Evolutionary conservation across 2,888 invertebrate species (phyloP).

Genomic region (Sinhomidia bicolor): DNA sequence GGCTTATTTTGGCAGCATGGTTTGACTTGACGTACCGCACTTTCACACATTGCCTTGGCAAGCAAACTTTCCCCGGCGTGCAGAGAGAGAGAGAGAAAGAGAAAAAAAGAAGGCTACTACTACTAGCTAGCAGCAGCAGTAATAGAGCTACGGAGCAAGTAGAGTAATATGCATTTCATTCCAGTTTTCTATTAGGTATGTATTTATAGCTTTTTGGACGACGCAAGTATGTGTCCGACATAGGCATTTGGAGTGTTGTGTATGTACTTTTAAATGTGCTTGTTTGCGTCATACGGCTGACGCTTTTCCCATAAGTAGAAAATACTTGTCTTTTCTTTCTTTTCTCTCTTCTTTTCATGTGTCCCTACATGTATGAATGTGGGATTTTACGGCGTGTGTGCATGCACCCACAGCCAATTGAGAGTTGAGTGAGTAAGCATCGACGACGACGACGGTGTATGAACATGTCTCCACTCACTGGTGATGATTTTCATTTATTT

Average conservation of each 20-base stretch:
- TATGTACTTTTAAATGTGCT: slow-evolving; percentile 59
- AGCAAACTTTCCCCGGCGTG: slow-evolving; percentile 24
- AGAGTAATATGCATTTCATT: slow-evolving; percentile 18
- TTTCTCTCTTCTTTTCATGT: background rate
- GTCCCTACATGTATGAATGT: background rate
- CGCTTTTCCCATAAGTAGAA: slow-evolving; percentile 56
- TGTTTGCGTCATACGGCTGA: slow-evolving; percentile 63
- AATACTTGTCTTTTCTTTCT: slow-evolving; percentile 38
- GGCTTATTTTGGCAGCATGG: slow-evolving; percentile 5
- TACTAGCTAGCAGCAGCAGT: background rate
- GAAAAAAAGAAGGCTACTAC: too few species aligned
- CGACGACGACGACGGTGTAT: background rate
- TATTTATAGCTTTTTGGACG: background rate
- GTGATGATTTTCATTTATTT: slow-evolving; percentile 51
- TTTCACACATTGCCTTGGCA: slow-evolving; percentile 53
- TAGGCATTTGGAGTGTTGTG: background rate
- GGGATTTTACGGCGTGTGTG: background rate
- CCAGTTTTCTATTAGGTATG: background rate
- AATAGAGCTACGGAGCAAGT: slow-evolving; percentile 2
- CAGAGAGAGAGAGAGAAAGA: too few species aligned
- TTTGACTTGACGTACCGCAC: slow-evolving; percentile 44
- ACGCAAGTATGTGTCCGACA: background rate
- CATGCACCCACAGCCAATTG: background rate
- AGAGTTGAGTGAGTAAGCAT: background rate
- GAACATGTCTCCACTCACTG: background rate